These are phyloP conservation scores for Steinernema carpocapsae DNA, from an alignment of 2,888 invertebrate species.

Conservation along the genomic window DNA sequence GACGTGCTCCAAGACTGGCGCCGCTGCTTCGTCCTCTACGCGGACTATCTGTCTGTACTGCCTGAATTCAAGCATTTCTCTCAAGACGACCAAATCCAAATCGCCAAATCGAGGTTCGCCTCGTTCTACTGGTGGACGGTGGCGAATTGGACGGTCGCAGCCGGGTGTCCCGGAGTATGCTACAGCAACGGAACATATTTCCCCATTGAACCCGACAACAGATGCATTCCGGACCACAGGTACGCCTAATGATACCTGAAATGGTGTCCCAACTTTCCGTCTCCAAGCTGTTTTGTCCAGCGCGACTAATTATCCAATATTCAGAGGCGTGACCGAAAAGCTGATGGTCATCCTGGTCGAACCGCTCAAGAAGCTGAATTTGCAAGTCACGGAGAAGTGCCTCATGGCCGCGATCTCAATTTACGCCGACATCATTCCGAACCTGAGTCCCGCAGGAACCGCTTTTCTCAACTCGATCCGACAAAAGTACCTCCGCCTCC, in stretches of 20 bases:
- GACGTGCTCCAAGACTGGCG: constrained; percentile 64
- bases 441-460: background rate
- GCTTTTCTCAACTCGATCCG: background rate
- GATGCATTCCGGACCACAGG: constrained; percentile 21
- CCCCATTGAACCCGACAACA: background rate
- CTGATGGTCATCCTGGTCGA: constrained; percentile 55
- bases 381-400: constrained; percentile 56
- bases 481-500: background rate
- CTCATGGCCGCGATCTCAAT: constrained; percentile 56
- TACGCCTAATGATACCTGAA: background rate
- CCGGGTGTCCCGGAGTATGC: constrained; percentile 39
- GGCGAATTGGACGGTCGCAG: constrained; percentile 58
- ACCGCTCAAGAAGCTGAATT: constrained; percentile 53
- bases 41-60: constrained; percentile 59
- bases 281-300: no score
- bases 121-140: constrained; percentile 65
- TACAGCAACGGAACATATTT: constrained; percentile 41
- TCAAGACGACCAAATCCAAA: constrained; percentile 48
- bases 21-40: constrained; percentile 57
- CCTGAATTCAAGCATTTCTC: constrained; percentile 56
- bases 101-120: constrained; percentile 61
- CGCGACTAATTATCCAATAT: background rate
- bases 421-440: constrained; percentile 40
- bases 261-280: no score
- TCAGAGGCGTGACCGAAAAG: constrained; percentile 46